Percentiles rank a stretch among this genome's conserved stretches.
Evolutionary conservation across 2,888 invertebrate species (phyloP).

Genomic region (Orthosia cruda): DNA sequence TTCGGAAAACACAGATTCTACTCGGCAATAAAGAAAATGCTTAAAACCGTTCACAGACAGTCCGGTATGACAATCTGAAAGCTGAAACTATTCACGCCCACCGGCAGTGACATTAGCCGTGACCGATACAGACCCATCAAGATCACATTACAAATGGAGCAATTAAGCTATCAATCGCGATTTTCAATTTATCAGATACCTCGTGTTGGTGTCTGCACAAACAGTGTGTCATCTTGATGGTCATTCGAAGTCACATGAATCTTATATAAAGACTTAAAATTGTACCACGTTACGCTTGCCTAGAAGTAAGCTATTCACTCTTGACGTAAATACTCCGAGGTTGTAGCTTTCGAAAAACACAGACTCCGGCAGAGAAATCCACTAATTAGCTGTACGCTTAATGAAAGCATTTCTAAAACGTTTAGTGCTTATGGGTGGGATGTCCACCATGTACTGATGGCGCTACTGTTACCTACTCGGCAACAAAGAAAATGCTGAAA

Average conservation of each 20-base stretch:
- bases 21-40: neutral
- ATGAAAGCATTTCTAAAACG: no score
- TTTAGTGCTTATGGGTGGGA: no score
- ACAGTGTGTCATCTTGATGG: constrained; percentile 11
- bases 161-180: constrained; percentile 57
- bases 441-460: no score
- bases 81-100: constrained; percentile 40
- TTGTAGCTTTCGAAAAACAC: no score
- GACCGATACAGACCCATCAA: constrained; percentile 31
- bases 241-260: neutral
- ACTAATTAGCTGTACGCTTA: no score
- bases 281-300: no score
- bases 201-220: constrained; percentile 5
- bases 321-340: no score
- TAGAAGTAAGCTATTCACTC: no score
- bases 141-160: constrained; percentile 63
- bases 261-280: neutral
- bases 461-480: no score
- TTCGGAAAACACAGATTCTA: no score
- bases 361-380: no score
- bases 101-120: constrained; percentile 45
- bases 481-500: neutral
- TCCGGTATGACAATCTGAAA: constrained; percentile 21
- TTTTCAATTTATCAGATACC: constrained; percentile 45
- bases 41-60: neutral